Evolutionary conservation across 2,113 vertebrate genomes (phyloP).

Genomic region (Macrotus californicus): DNA sequence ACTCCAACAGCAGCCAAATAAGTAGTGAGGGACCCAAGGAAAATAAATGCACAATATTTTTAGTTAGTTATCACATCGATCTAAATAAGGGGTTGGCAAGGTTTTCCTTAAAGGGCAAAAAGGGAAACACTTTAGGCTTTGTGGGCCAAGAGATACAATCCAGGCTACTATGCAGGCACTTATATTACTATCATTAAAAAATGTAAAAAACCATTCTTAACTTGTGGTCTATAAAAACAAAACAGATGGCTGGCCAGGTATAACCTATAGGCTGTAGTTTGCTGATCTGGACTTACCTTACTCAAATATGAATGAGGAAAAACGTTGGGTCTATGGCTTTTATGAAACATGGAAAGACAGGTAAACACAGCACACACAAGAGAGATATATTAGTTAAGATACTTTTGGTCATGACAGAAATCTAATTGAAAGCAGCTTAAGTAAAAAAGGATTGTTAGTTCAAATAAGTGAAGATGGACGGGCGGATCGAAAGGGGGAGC

Average conservation of each 20-base stretch:
- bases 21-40: not conserved
- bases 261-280: not conserved
- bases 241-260: not conserved
- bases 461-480: not conserved
- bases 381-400: not conserved
- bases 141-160: not conserved
- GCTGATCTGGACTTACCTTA: not conserved
- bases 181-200: not conserved
- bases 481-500: not conserved
- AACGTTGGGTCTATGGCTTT: not conserved
- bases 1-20: not conserved
- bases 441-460: not conserved
- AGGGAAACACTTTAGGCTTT: not conserved
- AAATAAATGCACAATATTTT: conserved; percentile 23
- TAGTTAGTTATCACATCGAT: not conserved
- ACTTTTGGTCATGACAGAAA: not conserved
- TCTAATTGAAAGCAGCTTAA: not conserved
- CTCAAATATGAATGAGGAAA: not conserved
- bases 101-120: not conserved
- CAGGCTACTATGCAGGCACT: not conserved
- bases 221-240: not conserved
- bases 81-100: not conserved
- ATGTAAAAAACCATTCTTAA: conserved; percentile 9
- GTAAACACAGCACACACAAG: not conserved
- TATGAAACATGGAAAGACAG: not conserved